phyloP scores from a whole-genome alignment of 2,797 vertebrate genomes.

The Pangasius djambal region DNA sequence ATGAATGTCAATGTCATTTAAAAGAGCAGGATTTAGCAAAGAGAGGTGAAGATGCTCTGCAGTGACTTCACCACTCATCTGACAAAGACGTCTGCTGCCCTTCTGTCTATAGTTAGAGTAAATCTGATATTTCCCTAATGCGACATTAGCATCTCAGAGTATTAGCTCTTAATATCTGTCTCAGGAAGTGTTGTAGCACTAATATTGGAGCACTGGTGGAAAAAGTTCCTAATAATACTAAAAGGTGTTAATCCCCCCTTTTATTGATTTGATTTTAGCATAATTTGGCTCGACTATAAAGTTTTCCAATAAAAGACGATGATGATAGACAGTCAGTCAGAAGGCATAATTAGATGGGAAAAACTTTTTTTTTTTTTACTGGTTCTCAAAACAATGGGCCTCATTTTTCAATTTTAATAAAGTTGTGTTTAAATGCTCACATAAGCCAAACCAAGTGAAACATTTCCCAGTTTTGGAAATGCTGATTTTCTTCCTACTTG shows the following conservation, averaged over 20 bases:
- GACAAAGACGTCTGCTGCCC: neutral
- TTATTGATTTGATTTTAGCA: neutral
- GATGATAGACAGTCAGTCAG: neutral
- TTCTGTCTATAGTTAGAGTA: constrained; percentile 26
- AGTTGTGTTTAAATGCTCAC: neutral
- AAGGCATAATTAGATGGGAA: neutral
- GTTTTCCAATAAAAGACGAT: neutral
- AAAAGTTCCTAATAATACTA: neutral
- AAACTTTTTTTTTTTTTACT: neutral
- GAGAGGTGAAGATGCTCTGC: neutral
- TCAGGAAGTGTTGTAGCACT: neutral
- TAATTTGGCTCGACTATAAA: neutral
- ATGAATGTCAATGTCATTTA: neutral
- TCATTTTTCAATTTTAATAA: neutral
- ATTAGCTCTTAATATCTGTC: neutral
- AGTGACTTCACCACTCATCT: constrained; percentile 4
- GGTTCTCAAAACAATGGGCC: neutral
- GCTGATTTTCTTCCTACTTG: neutral
- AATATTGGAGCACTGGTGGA: neutral
- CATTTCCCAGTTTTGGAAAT: neutral
- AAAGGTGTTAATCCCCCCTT: neutral
- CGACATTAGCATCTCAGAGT: neutral
- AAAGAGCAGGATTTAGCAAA: neutral
- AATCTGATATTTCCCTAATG: constrained; percentile 21
- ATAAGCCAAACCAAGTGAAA: neutral